Evolutionary conservation across 2,797 vertebrate species (phyloP), one percentile per base, ranked within the genome.

Genomic region (Myotis myotis): DNA sequence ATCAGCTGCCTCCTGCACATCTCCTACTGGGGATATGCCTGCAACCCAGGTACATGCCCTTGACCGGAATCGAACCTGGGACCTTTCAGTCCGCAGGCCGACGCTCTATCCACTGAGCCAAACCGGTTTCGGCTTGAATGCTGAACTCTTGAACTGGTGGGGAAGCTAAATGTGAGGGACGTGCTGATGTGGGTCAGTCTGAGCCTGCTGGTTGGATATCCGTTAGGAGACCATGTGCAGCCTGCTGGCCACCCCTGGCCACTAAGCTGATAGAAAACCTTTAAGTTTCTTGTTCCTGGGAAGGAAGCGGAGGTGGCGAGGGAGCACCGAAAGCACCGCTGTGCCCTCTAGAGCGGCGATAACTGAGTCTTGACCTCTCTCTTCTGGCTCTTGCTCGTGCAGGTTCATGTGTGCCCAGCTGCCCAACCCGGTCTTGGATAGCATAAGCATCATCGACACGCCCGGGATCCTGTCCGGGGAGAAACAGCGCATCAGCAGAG

Each of bases 401-500:
- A 99, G 99, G 98, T 99, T 99, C 96, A 99, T 99, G 99, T 99
- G 99, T 38, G 99, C 99, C 64, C 99, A 99, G 98, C 95, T 99
- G 97, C 99, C 99, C n/a, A 99, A 99, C 96, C 98, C 99, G 0
- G 99, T 99, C 81, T 98, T 99, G 98, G 99, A 99, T 97, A 99
- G 99, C 98, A 99, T 99, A 97, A 99, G 99, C 96, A 99, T 99
- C 98, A 99, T 99, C 4, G 99, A 99, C 98, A 99, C 99, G 8
- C 99, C 99, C 1, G 99, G 99, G 78, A 99, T 99, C 98, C 96
- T 98, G 47, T 98, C 98, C 0, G 98, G 98, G 25, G 98, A 98
- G 95, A 98, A 98, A 11, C 98, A 98, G 87, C 97, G 98, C 22
- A 98, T 98, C 93, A 98, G 98, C 95, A 91, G 98, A 98, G 98